phyloP scores from a whole-genome alignment of 2,113 vertebrate species.

The Chionis minor region DNA sequence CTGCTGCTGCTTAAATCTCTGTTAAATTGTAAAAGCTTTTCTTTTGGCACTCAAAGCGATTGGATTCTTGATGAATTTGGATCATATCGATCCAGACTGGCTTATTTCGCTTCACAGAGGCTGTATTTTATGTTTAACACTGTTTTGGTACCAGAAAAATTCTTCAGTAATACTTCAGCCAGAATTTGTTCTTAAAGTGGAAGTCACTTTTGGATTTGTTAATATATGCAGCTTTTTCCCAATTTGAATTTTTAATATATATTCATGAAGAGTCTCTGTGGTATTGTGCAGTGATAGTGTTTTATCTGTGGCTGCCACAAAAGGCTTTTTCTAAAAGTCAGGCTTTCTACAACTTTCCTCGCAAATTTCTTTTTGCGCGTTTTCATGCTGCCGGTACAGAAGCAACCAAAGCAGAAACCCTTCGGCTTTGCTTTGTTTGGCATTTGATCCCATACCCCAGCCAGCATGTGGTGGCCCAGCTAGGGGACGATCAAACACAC shows the following conservation, averaged over 20 bases:
- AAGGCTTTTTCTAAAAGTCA: conserved; percentile 10
- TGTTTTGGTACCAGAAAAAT: not conserved
- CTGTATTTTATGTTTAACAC: not conserved
- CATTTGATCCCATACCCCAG: not conserved
- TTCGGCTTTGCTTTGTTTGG: not conserved
- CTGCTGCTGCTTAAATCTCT: not conserved
- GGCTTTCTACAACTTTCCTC: not conserved
- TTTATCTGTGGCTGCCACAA: conserved; percentile 54
- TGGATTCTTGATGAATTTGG: not conserved
- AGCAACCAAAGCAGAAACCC: not conserved
- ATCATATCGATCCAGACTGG: not conserved
- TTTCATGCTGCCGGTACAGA: not conserved
- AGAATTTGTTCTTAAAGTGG: not conserved
- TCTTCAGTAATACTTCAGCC: not conserved
- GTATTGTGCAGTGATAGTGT: not conserved
- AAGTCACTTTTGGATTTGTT: conserved; percentile 5
- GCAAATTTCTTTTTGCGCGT: not conserved
- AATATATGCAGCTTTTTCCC: conserved; percentile 1
- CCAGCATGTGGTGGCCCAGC: not conserved
- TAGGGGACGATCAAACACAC: not conserved
- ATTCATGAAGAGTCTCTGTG: conserved; percentile 15
- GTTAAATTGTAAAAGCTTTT: not conserved
- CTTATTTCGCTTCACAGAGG: not conserved
- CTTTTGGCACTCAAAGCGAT: not conserved
- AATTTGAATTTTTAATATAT: conserved; percentile 43